phyloP scores from a whole-genome alignment of 2,797 vertebrate species.

The Trachops cirrhosus region DNA sequence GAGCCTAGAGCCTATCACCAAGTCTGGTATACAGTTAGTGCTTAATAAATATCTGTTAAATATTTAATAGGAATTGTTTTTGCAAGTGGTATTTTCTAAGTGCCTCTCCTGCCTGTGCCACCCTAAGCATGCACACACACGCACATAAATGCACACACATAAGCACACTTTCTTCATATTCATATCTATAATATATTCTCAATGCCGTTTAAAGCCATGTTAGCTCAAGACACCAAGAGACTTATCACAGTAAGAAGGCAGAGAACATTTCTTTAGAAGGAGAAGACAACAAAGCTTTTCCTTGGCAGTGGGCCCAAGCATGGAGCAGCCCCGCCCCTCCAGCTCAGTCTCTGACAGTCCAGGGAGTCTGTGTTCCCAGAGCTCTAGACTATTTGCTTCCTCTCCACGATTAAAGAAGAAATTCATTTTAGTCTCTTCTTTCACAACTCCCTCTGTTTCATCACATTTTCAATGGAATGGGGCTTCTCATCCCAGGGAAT shows the following conservation, averaged over 20 bases:
- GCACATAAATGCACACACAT: accelerated
- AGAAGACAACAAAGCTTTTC: background rate
- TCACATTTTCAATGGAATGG: background rate
- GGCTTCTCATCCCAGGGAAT: background rate
- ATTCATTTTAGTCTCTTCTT: background rate
- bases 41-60: conserved; percentile 5
- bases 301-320: background rate
- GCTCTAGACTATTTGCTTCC: background rate
- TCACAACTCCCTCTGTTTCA: background rate
- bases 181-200: background rate
- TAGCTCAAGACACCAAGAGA: background rate
- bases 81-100: background rate
- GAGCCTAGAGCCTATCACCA: background rate
- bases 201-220: background rate
- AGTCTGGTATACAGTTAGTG: background rate
- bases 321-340: too few relatives aligned
- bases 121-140: background rate
- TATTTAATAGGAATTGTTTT: conserved; percentile 25
- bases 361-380: background rate
- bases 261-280: background rate
- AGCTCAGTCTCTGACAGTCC: background rate
- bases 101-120: background rate
- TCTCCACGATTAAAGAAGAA: background rate
- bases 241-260: background rate
- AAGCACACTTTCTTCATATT: background rate